Conservation (phyloP, 1,140 invertebrate genomes). For the Drosophila takahashii region DNA sequence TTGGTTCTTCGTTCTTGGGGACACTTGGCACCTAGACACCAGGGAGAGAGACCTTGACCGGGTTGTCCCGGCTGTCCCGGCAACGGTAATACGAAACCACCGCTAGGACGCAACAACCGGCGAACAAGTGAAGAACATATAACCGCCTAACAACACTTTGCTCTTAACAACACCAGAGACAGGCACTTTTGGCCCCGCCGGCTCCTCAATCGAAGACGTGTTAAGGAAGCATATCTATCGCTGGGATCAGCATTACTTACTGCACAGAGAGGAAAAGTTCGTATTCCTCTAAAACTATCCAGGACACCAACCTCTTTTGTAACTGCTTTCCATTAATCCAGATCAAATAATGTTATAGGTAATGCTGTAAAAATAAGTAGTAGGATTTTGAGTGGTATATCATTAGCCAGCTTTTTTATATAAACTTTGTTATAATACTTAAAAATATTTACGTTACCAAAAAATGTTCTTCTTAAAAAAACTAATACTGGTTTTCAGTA, state of each 20-base stretch:
- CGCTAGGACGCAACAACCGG: constrained; percentile 60
- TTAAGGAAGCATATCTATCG: constrained; percentile 71
- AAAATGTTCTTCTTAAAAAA: too few relatives aligned
- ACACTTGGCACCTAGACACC: constrained; percentile 26
- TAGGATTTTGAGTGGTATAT: too few relatives aligned
- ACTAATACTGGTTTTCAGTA: too few relatives aligned
- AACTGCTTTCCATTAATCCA: not conserved
- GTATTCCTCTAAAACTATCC: too few relatives aligned
- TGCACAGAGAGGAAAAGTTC: constrained; percentile 11
- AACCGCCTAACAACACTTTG: constrained; percentile 75
- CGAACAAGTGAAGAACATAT: constrained; percentile 53
- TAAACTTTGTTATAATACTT: too few relatives aligned
- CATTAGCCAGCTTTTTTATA: too few relatives aligned
- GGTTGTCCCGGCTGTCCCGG: constrained; percentile 25
- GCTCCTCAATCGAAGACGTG: constrained; percentile 56
- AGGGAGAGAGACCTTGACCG: constrained; percentile 72
- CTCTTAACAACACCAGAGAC: constrained; percentile 67
- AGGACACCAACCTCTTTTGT: not conserved
- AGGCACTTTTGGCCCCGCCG: constrained; percentile 35
- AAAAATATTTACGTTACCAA: too few relatives aligned
- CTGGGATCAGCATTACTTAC: constrained; percentile 32
- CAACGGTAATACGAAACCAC: constrained; percentile 79
- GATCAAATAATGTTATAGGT: not conserved
- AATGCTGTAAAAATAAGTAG: too few relatives aligned
- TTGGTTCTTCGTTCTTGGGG: constrained; percentile 17